Conservation (phyloP, 2,888 invertebrate genomes). For the Trichopoda pennipes region DNA sequence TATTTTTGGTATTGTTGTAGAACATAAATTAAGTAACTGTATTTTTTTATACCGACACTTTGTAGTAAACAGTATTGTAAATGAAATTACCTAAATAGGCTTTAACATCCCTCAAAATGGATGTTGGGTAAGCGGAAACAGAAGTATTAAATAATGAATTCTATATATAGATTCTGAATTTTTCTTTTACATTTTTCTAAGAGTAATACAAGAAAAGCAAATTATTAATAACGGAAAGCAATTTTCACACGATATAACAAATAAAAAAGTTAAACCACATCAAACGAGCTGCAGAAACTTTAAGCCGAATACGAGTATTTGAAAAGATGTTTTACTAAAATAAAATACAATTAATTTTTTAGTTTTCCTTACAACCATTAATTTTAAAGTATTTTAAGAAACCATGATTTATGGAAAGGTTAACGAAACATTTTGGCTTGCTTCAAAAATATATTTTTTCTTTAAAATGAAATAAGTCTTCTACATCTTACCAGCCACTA, state of each 20-base stretch:
- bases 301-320: no score
- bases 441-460: not conserved
- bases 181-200: no score
- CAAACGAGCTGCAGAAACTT: no score
- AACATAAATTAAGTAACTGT: slow-evolving; percentile 62
- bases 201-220: no score
- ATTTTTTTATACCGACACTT: slow-evolving; percentile 30
- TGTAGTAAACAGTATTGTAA: not conserved
- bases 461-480: slow-evolving; percentile 19
- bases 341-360: no score
- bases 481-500: not conserved
- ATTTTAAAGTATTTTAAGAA: no score
- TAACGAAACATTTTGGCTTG: not conserved
- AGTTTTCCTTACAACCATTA: no score
- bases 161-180: not conserved
- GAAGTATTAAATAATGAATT: slow-evolving; percentile 1
- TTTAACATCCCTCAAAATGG: slow-evolving; percentile 42
- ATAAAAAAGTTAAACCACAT: no score
- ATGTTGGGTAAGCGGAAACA: slow-evolving; percentile 18
- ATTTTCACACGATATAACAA: no score
- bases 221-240: no score
- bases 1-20: slow-evolving; percentile 38
- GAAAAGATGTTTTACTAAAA: no score
- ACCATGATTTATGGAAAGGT: no score
- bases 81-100: slow-evolving; percentile 24